Percentiles rank a stretch among this genome's conserved stretches.
These are phyloP conservation scores for Alcis repandata DNA, from an alignment of 2,888 invertebrate species.

Conservation along the genomic window DNA sequence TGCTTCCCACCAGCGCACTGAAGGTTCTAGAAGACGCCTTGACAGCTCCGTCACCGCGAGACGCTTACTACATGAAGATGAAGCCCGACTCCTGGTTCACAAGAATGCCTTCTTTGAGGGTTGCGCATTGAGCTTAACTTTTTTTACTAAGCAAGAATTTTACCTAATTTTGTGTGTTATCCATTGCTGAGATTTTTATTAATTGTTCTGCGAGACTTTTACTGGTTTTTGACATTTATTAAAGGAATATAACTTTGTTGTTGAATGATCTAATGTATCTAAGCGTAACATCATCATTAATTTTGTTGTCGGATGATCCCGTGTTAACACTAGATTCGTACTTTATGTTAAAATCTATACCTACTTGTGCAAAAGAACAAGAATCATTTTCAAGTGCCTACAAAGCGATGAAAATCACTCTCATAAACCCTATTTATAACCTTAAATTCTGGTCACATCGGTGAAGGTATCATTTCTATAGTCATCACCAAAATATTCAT, in stretches of 20 bases:
- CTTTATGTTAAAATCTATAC: not conserved
- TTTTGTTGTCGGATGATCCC: too few relatives aligned
- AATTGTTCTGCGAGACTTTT: not conserved
- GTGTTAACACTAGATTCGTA: too few relatives aligned
- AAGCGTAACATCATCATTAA: too few relatives aligned
- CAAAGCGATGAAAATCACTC: not conserved
- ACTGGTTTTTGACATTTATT: not conserved
- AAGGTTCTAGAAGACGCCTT: conserved; percentile 88
- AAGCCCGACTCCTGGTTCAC: conserved; percentile 85
- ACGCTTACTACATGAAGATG: conserved; percentile 82
- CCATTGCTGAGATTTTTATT: not conserved
- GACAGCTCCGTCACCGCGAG: conserved; percentile 84
- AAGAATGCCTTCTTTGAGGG: conserved; percentile 82
- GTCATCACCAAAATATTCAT: conserved; percentile 25
- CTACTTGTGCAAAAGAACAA: not conserved
- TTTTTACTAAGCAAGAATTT: not conserved
- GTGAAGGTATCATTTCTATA: conserved; percentile 35
- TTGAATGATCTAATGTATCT: too few relatives aligned
- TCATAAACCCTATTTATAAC: not conserved
- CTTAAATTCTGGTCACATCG: conserved; percentile 19
- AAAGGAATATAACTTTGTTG: not conserved
- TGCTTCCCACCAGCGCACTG: conserved; percentile 87
- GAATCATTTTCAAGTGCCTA: not conserved
- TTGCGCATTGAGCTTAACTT: conserved; percentile 55
- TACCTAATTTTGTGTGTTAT: not conserved